These are phyloP conservation scores for Chaenocephalus aceratus DNA, from an alignment of 2,113 vertebrate species.

Conservation along the genomic window DNA sequence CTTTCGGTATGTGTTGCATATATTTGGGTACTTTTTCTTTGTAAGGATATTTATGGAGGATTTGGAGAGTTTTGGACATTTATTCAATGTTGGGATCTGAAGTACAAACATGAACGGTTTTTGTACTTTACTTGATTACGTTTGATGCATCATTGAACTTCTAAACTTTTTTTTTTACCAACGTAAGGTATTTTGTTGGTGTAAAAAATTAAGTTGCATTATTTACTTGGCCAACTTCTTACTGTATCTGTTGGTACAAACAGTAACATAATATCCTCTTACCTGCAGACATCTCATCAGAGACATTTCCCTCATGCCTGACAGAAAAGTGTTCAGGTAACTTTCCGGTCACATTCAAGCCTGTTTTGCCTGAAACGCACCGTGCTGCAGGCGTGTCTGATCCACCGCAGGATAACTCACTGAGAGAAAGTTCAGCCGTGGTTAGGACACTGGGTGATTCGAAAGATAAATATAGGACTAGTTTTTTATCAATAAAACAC, in stretches of 20 bases:
- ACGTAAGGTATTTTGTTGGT: neutral
- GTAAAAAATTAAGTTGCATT: neutral
- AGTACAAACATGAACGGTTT: too few species aligned
- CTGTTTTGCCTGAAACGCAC: neutral
- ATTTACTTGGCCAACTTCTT: neutral
- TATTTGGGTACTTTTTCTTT: too few species aligned
- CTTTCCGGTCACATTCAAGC: conserved; percentile 42
- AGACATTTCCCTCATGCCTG: neutral
- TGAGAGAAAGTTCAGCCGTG: neutral
- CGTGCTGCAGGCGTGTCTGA: neutral
- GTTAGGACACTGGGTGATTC: neutral
- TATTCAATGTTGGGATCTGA: too few species aligned
- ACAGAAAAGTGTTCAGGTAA: conserved; percentile 32
- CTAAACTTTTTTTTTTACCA: too few species aligned
- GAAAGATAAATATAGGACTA: too few species aligned
- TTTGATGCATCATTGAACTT: too few species aligned
- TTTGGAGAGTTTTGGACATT: too few species aligned
- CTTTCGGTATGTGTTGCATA: too few species aligned
- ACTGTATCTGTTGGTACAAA: neutral
- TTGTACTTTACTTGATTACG: too few species aligned
- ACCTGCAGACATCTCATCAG: neutral
- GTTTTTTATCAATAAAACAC: neutral
- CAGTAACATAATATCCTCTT: neutral
- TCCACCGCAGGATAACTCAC: neutral
- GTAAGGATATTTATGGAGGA: too few species aligned